Evolutionary conservation across 2,797 vertebrate genomes (phyloP).

Genomic region (Mallotus villosus): DNA sequence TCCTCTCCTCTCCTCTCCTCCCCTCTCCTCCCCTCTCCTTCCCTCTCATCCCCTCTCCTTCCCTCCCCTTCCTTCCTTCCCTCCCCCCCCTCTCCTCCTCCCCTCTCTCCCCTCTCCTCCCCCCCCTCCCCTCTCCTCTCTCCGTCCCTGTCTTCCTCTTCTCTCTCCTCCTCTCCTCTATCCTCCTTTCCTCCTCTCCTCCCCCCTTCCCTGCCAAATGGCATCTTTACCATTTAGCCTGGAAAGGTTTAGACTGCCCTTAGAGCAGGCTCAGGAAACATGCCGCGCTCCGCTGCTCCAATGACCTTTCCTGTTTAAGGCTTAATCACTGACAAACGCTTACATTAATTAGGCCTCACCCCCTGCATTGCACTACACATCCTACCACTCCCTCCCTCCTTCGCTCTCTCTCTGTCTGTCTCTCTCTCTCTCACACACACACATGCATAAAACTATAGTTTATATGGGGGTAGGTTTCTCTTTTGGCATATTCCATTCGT

Average conservation of each 20-base stretch:
- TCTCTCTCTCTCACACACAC: constrained; percentile 12
- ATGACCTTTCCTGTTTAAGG: constrained; percentile 98
- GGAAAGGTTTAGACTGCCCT: constrained; percentile 86
- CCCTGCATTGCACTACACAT: constrained; percentile 70
- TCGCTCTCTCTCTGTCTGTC: constrained; percentile 16
- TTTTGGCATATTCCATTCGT: background rate
- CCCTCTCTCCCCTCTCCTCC: too few species aligned
- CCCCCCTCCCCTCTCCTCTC: constrained; percentile 32
- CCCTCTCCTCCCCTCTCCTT: too few species aligned
- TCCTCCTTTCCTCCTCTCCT: constrained; percentile 21
- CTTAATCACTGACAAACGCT: constrained; percentile 97
- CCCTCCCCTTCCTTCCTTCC: too few species aligned
- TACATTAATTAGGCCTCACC: constrained; percentile 92
- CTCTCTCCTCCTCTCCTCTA: constrained; percentile 34
- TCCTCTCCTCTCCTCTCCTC: too few species aligned
- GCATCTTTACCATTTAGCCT: constrained; percentile 82
- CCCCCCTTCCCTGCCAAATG: constrained; percentile 65
- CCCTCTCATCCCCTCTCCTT: too few species aligned
- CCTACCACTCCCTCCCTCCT: constrained; percentile 55
- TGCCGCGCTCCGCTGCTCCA: constrained; percentile 89
- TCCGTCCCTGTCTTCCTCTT: constrained; percentile 10
- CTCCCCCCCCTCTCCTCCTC: constrained; percentile 25
- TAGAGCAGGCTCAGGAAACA: constrained; percentile 89
- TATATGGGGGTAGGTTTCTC: background rate
- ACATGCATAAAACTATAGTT: constrained; percentile 4